These are phyloP conservation scores for Urocolius indicus DNA, from an alignment of 2,113 vertebrate species.

Conservation along the genomic window DNA sequence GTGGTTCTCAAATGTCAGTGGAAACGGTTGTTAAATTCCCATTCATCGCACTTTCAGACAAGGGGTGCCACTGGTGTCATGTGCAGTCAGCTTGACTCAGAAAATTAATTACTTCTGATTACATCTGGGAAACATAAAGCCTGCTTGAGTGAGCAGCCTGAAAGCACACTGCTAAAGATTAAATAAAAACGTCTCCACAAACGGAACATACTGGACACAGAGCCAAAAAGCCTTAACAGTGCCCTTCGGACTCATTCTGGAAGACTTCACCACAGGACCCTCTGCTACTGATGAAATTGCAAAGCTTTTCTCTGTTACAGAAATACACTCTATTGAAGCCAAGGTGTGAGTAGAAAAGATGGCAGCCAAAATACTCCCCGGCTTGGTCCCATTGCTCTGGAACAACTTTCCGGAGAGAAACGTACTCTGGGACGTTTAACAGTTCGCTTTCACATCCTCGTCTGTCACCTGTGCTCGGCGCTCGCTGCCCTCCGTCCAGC, in stretches of 20 bases:
- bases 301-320: fast-evolving
- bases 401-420: background rate
- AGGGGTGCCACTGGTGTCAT: fast-evolving
- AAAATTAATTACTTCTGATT: background rate
- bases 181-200: fast-evolving
- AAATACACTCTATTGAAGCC: fast-evolving
- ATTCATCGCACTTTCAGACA: background rate
- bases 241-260: fast-evolving
- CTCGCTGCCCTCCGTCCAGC: too few relatives aligned
- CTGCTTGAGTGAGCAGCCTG: background rate
- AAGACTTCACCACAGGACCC: background rate
- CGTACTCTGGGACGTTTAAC: background rate
- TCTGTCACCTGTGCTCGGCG: background rate
- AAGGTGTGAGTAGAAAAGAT: background rate
- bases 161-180: fast-evolving
- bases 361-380: too few relatives aligned
- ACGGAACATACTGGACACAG: fast-evolving
- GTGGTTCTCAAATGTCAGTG: fast-evolving
- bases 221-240: background rate
- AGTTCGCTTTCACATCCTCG: background rate
- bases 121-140: background rate
- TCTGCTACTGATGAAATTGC: fast-evolving
- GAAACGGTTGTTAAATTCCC: background rate
- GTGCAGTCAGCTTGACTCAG: background rate
- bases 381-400: background rate